Conservation (phyloP, 2,113 vertebrate species). For the Suncus etruscus region DNA sequence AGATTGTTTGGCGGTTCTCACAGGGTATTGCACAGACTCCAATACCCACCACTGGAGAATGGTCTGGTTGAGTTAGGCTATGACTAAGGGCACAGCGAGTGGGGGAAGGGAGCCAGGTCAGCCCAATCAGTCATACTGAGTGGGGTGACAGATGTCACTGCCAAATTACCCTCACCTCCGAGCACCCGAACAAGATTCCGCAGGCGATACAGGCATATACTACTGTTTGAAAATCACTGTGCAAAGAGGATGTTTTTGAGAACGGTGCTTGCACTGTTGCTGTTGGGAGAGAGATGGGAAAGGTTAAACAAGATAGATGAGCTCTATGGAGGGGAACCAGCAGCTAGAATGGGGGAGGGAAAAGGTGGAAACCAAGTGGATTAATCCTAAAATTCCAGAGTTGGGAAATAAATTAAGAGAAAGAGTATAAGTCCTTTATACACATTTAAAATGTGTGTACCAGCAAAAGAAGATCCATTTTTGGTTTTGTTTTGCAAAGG, state of each 20-base stretch:
- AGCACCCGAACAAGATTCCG: neutral
- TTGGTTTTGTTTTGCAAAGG: neutral
- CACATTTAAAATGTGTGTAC: conserved; percentile 28
- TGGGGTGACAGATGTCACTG: too few relatives aligned
- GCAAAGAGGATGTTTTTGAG: neutral
- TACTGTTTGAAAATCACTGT: neutral
- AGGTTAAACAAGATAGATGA: neutral
- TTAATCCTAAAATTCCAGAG: neutral
- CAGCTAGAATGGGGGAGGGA: neutral
- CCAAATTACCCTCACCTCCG: too few relatives aligned
- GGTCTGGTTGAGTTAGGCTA: too few relatives aligned
- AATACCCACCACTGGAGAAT: too few relatives aligned
- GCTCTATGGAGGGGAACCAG: neutral
- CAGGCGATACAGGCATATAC: neutral
- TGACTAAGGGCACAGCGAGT: too few relatives aligned
- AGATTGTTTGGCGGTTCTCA: too few relatives aligned
- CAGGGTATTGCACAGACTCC: too few relatives aligned
- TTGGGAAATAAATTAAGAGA: neutral
- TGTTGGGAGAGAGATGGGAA: neutral
- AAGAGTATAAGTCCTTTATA: conserved; percentile 6
- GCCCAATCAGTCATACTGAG: too few relatives aligned
- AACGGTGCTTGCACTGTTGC: neutral
- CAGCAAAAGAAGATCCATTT: neutral
- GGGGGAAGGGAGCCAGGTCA: too few relatives aligned
- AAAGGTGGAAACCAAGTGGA: neutral